Percentiles rank a stretch among this genome's conserved stretches.
phyloP scores from a whole-genome alignment of 1,140 invertebrate genomes.

The Asbolus verrucosus region DNA sequence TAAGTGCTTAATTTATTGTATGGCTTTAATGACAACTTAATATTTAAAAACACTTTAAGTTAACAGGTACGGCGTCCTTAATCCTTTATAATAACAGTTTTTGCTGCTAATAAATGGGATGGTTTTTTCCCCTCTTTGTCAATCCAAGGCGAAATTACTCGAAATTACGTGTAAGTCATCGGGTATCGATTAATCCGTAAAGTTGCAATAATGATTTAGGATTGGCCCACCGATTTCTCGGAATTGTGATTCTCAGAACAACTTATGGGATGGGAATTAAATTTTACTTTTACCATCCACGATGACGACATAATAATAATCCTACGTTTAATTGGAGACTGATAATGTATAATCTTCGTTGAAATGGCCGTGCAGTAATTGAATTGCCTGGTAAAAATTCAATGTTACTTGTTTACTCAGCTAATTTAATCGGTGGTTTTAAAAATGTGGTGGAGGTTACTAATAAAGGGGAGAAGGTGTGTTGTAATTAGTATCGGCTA shows the following conservation, averaged over 20 bases:
- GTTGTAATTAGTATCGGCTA: too few species aligned
- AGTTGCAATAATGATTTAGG: constrained; percentile 22
- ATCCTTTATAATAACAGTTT: neutral
- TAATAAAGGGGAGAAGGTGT: too few species aligned
- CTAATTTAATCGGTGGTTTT: too few species aligned
- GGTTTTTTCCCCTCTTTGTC: constrained; percentile 4
- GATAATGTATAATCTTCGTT: neutral
- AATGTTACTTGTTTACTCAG: too few species aligned
- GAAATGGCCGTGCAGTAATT: too few species aligned
- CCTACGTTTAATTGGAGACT: neutral
- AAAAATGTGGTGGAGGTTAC: too few species aligned
- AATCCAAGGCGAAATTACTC: constrained; percentile 17
- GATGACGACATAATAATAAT: constrained; percentile 5
- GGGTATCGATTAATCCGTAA: constrained; percentile 5
- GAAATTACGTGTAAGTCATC: constrained; percentile 1
- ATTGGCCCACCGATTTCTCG: neutral
- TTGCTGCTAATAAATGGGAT: neutral
- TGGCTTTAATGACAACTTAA: constrained; percentile 7
- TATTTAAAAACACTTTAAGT: neutral
- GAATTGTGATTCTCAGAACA: constrained; percentile 1
- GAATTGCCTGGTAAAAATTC: too few species aligned
- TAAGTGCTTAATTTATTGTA: constrained; percentile 7
- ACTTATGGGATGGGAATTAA: neutral
- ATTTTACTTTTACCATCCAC: neutral
- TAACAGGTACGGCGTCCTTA: neutral